Evolutionary conservation across 1,140 invertebrate species (phyloP).

Genomic region (Hyles vespertilio): DNA sequence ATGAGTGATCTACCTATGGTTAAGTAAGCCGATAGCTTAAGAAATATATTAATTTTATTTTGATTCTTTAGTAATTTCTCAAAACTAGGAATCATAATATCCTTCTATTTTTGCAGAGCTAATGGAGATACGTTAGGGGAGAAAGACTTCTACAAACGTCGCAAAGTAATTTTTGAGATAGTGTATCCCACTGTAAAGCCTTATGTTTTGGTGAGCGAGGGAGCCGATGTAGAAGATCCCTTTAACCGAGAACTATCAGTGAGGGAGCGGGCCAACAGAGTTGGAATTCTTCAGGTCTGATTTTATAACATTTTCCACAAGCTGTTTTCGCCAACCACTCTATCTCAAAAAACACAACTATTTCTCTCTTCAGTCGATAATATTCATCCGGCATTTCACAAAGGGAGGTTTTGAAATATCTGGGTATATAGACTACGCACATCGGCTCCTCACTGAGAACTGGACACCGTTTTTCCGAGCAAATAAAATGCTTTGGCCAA

Average conservation of each 20-base stretch:
- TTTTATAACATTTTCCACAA: neutral
- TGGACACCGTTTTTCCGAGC: slow-evolving; percentile 83
- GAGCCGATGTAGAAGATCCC: slow-evolving; percentile 73
- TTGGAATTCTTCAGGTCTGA: slow-evolving; percentile 76
- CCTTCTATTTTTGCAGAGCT: slow-evolving; percentile 49
- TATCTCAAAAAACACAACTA: neutral
- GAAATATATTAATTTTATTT: too few relatives aligned
- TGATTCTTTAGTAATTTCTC: too few relatives aligned
- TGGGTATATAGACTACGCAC: slow-evolving; percentile 86
- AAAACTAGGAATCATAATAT: neutral
- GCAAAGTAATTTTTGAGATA: slow-evolving; percentile 72
- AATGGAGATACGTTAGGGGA: slow-evolving; percentile 77
- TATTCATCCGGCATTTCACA: slow-evolving; percentile 81
- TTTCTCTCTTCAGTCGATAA: slow-evolving; percentile 77
- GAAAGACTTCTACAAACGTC: slow-evolving; percentile 76
- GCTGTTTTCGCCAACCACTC: too few relatives aligned
- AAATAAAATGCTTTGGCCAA: slow-evolving; percentile 79
- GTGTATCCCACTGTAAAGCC: slow-evolving; percentile 75
- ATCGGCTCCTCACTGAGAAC: slow-evolving; percentile 82
- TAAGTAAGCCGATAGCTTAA: too few relatives aligned
- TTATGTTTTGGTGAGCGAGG: slow-evolving; percentile 77
- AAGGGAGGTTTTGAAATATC: slow-evolving; percentile 83
- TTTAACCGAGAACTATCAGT: slow-evolving; percentile 80
- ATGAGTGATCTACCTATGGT: too few relatives aligned
- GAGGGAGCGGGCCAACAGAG: slow-evolving; percentile 82